Conservation (phyloP, 1,140 invertebrate genomes). For the Latrodectus geometricus region DNA sequence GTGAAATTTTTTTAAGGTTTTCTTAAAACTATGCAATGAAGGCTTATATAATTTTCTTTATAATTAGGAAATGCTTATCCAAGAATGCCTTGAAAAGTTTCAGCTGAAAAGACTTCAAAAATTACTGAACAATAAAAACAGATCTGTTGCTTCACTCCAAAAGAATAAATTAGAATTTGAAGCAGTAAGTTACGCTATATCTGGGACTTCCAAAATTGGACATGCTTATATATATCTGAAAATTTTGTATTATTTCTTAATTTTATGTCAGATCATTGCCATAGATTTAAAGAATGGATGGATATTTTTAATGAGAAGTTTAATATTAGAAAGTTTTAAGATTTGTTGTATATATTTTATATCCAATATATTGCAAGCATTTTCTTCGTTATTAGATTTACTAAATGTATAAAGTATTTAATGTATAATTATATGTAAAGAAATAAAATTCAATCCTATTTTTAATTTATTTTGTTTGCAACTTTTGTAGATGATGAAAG, state of each 20-base stretch:
- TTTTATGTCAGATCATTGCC: too few relatives aligned
- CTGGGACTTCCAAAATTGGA: neutral
- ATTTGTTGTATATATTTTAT: too few relatives aligned
- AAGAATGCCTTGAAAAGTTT: conserved; percentile 50
- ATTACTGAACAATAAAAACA: conserved; percentile 31
- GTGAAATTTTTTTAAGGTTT: too few relatives aligned
- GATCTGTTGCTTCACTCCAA: conserved; percentile 29
- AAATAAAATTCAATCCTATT: too few relatives aligned
- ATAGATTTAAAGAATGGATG: too few relatives aligned
- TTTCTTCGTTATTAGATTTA: too few relatives aligned
- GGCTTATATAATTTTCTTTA: neutral
- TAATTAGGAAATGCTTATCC: conserved; percentile 41
- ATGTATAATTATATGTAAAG: too few relatives aligned
- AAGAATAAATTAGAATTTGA: conserved; percentile 49
- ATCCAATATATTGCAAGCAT: too few relatives aligned
- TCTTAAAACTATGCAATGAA: neutral
- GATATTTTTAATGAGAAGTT: too few relatives aligned
- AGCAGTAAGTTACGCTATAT: conserved; percentile 10
- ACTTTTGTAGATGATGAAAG: conserved; percentile 42
- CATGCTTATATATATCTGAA: neutral
- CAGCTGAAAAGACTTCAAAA: conserved; percentile 49
- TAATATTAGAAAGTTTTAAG: too few relatives aligned
- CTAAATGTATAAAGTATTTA: too few relatives aligned
- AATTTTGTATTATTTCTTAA: neutral
- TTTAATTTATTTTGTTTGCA: too few relatives aligned